Conservation (phyloP, 2,797 vertebrate species). For the Lycodopsis pacificus region DNA sequence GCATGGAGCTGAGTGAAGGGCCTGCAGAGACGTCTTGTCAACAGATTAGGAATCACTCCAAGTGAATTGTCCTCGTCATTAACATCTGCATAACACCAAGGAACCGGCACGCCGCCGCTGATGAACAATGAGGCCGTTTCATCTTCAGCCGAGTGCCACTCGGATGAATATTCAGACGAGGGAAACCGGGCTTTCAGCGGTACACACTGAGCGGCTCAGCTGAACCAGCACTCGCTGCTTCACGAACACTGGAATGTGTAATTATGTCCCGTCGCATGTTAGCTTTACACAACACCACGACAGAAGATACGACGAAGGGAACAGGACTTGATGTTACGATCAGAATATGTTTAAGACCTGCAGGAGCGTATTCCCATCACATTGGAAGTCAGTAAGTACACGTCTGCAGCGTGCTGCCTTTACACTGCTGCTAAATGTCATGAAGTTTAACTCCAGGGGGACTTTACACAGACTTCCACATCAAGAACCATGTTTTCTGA, state of each 20-base stretch:
- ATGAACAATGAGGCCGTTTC: conserved; percentile 72
- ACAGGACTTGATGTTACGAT: conserved; percentile 30
- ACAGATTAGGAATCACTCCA: conserved; percentile 75
- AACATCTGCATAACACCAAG: conserved; percentile 74
- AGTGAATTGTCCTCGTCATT: conserved; percentile 68
- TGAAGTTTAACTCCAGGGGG: background rate
- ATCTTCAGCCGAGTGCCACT: conserved; percentile 68
- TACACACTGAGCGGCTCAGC: conserved; percentile 73
- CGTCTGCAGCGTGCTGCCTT: too few relatives aligned
- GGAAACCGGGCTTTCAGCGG: conserved; percentile 60
- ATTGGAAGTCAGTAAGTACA: background rate
- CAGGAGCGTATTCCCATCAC: background rate
- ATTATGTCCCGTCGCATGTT: conserved; percentile 60
- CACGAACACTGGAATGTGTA: conserved; percentile 72
- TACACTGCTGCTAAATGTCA: background rate
- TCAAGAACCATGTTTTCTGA: background rate
- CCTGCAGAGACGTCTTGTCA: conserved; percentile 70
- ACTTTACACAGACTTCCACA: background rate
- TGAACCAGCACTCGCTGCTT: conserved; percentile 64
- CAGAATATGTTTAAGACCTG: background rate
- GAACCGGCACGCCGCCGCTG: conserved; percentile 41
- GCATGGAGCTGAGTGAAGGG: conserved; percentile 60
- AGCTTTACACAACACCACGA: conserved; percentile 41
- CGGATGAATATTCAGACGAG: conserved; percentile 76
- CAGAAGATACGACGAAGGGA: conserved; percentile 40